phyloP scores from a whole-genome alignment of 2,113 vertebrate genomes.

The Centropristis striata region DNA sequence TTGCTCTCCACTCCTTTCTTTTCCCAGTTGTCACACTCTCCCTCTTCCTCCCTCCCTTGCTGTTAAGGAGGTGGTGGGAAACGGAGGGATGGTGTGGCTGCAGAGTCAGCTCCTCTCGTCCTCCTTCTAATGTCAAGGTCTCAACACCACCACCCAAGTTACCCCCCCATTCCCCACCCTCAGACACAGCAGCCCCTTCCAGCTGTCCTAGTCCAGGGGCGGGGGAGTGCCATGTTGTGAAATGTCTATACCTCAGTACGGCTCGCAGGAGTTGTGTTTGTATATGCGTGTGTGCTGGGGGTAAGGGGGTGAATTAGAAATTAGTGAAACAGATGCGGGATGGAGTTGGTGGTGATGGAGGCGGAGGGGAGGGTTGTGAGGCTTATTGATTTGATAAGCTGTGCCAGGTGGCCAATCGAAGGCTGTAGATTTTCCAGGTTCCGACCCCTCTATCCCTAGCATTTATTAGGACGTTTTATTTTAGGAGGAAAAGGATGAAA shows the following conservation, averaged over 20 bases:
- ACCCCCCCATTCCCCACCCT: slow-evolving; percentile 19
- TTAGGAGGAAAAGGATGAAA: slow-evolving; percentile 76
- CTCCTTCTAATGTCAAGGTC: slow-evolving; percentile 77
- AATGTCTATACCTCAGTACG: slow-evolving; percentile 1
- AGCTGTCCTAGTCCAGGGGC: slow-evolving; percentile 45
- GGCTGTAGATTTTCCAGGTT: slow-evolving; percentile 69
- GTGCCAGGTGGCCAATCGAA: slow-evolving; percentile 71
- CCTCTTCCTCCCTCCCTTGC: slow-evolving; percentile 23
- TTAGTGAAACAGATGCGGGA: slow-evolving; percentile 50
- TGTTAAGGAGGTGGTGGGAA: slow-evolving; percentile 48
- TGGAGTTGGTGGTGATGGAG: slow-evolving; percentile 9
- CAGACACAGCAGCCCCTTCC: slow-evolving; percentile 30
- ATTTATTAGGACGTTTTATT: slow-evolving; percentile 78
- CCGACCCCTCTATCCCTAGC: slow-evolving; percentile 55
- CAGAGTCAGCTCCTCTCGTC: slow-evolving; percentile 73
- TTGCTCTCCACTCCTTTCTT: slow-evolving; percentile 49
- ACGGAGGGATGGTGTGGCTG: slow-evolving; percentile 47
- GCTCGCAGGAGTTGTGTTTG: slow-evolving; percentile 14
- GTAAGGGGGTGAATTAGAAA: slow-evolving; percentile 45
- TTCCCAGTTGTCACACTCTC: slow-evolving; percentile 36
- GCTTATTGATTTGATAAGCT: slow-evolving; percentile 73
- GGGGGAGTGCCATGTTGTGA: background rate
- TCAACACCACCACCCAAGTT: slow-evolving; percentile 46
- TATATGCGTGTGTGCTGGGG: background rate
- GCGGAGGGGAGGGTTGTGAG: background rate